phyloP scores from a whole-genome alignment of 2,113 vertebrate species.

The Otis tarda region DNA sequence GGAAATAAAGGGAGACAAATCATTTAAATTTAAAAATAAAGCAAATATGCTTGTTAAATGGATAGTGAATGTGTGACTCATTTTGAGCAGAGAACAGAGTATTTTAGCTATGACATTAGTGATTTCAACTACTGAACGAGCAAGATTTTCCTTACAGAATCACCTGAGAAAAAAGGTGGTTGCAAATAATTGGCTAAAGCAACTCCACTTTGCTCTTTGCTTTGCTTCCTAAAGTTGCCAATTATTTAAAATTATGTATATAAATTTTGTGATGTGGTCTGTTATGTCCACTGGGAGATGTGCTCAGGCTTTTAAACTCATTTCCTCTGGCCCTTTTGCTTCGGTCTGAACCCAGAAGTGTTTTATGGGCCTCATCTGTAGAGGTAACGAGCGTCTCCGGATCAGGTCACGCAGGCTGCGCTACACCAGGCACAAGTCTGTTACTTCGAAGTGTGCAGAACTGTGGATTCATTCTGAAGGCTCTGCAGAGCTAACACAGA shows the following conservation, averaged over 20 bases:
- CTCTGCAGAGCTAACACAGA: background rate
- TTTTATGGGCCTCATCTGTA: background rate
- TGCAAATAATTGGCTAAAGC: background rate
- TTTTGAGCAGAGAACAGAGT: background rate
- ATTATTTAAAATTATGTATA: slow-evolving; percentile 19
- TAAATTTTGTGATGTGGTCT: slow-evolving; percentile 12
- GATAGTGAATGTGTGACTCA: background rate
- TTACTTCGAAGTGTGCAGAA: background rate
- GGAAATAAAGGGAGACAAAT: slow-evolving; percentile 37
- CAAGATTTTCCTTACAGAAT: slow-evolving; percentile 6
- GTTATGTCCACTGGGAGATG: background rate
- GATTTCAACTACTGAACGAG: background rate
- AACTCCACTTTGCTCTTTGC: background rate
- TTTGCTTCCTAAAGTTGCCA: slow-evolving; percentile 14
- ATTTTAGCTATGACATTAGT: background rate
- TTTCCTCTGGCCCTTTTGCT: background rate
- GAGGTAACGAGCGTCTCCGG: background rate
- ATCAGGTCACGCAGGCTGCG: background rate
- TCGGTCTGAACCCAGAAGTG: background rate
- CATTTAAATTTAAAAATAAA: slow-evolving; percentile 17
- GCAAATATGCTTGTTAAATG: slow-evolving; percentile 13
- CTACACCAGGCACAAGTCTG: background rate
- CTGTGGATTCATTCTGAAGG: background rate
- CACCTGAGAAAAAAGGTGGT: background rate
- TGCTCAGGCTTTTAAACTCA: slow-evolving; percentile 33